Evolutionary conservation across 2,888 invertebrate genomes (phyloP), one percentile per base, ranked within the genome.

Genomic region (Tetheella fluctuosa): DNA sequence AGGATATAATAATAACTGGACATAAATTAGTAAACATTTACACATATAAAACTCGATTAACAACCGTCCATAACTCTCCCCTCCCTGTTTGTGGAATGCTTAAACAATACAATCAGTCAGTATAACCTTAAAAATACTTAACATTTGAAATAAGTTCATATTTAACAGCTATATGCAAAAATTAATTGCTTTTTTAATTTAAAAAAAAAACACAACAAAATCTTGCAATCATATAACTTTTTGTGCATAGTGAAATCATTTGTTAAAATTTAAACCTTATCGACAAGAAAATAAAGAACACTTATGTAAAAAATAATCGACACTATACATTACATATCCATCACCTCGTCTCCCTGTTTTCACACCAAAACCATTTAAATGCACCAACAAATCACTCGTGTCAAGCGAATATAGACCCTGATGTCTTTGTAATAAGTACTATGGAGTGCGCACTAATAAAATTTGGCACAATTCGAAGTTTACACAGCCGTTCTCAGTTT

Each of bases 271-370:
- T 37, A 20, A 34, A 55, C 37, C 34, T 55, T 54, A 20, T 12
- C 17, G 20, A 34, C 20, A 37, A 37, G 17, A 55, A 20, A 20
- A 55, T 55, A 25, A 20, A 34, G 20, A 13, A 20, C 15, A 20
- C 20, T 13, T 8, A 23, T 34, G 13, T 25, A 17, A 30, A 55
- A 55, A 48, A 20, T 48, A 48, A 48, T 20, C 1, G 15, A 54
- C 30, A 17, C 8, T 30, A 54, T 30, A 54, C 65, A 64, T 69
- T 67, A 71, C 64, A 61, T 62, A 64, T 60, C 53, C 60, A 65
- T 62, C 60, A 55, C 67, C 52, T 59, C 30, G 34, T 81, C 81
- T 81, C 81, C 81, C 82, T 82, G 81, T 55, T 81, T 74, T 60
- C 23, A 57, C 30, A 52, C 37, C 23, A 37, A 60, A 53, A 34